These are phyloP conservation scores for Eutolmus rufibarbis DNA, from an alignment of 2,888 invertebrate genomes.

Conservation along the genomic window DNA sequence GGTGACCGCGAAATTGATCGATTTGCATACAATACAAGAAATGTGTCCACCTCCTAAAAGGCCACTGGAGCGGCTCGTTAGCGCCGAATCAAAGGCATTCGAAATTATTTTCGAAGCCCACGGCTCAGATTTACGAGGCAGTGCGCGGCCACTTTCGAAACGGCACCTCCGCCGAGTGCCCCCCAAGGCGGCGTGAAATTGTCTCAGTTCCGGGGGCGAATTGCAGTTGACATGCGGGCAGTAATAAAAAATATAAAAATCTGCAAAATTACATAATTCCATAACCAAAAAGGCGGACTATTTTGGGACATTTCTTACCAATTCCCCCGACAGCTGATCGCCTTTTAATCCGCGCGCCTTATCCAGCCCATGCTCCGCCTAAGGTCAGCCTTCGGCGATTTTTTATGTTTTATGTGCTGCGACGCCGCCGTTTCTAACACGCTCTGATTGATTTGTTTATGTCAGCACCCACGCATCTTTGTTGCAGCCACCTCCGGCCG, in stretches of 20 bases:
- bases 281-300: background rate
- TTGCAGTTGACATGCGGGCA: background rate
- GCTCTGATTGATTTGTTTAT: background rate
- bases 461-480: background rate
- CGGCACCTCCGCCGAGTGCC: background rate
- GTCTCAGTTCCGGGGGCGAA: background rate
- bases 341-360: background rate
- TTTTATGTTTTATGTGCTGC: background rate
- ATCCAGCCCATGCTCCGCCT: background rate
- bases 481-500: background rate
- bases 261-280: background rate
- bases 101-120: background rate
- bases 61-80: background rate
- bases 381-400: background rate
- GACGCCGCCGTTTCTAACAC: background rate
- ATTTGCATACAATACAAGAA: background rate
- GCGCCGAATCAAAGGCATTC: background rate
- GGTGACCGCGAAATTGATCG: background rate
- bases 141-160: background rate
- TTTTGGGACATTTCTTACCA: background rate
- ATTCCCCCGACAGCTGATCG: background rate
- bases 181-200: background rate
- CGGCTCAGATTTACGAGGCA: background rate
- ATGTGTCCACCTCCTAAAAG: background rate
- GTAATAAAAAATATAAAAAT: background rate